Evolutionary conservation across 2,888 invertebrate species (phyloP).

Genomic region (Metellina segmentata): DNA sequence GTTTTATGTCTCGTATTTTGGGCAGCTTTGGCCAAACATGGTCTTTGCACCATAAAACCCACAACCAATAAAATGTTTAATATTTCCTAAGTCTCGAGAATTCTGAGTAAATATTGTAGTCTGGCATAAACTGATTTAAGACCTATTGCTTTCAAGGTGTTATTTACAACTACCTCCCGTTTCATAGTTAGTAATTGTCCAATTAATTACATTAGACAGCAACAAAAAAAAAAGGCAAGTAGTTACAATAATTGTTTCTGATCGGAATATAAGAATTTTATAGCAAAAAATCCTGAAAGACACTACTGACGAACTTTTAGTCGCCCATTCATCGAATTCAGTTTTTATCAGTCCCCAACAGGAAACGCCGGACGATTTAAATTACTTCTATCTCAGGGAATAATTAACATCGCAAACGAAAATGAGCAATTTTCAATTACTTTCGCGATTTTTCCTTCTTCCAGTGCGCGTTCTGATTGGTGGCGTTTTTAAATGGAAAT

Average conservation of each 20-base stretch:
- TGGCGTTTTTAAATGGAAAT: conserved; percentile 51
- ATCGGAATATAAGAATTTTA: neutral
- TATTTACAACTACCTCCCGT: too few species aligned
- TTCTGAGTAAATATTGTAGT: too few species aligned
- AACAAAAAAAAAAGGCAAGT: too few species aligned
- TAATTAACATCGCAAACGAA: conserved; percentile 25
- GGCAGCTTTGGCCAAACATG: too few species aligned
- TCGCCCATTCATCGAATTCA: neutral
- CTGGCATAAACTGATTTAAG: too few species aligned
- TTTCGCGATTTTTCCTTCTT: conserved; percentile 3
- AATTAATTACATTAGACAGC: too few species aligned
- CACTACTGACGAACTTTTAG: neutral
- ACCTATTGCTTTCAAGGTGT: too few species aligned
- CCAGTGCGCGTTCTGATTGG: neutral
- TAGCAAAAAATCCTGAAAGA: neutral
- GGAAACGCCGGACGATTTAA: neutral
- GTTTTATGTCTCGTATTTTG: too few species aligned
- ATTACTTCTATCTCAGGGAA: neutral
- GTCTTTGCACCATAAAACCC: too few species aligned
- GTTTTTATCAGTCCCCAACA: neutral
- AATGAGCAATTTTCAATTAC: conserved; percentile 61
- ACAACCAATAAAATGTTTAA: too few species aligned
- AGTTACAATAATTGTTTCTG: neutral
- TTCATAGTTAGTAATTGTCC: too few species aligned
- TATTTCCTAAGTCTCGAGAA: too few species aligned